These are phyloP conservation scores for Pomatostomus ruficeps DNA, from an alignment of 2,113 vertebrate genomes.

Conservation along the genomic window DNA sequence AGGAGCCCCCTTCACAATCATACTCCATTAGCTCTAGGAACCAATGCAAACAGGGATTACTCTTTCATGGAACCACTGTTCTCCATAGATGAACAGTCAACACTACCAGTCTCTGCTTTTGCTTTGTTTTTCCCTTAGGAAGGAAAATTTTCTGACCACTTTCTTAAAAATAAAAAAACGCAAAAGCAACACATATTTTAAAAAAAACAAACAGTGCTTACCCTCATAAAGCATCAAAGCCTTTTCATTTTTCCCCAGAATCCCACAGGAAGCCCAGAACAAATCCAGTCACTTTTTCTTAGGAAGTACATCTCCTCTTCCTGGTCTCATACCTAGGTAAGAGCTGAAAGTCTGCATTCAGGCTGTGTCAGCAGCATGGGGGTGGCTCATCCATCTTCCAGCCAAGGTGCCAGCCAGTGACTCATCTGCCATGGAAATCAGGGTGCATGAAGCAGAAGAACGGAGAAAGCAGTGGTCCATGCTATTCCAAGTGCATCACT, in stretches of 20 bases:
- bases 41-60: background rate
- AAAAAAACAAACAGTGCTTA: background rate
- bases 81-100: background rate
- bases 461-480: background rate
- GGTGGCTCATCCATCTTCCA: background rate
- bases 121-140: background rate
- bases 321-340: background rate
- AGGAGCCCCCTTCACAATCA: slow-evolving; percentile 6
- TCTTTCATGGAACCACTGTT: background rate
- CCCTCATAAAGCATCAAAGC: background rate
- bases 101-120: background rate
- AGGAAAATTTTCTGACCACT: background rate
- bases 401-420: background rate
- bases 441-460: background rate
- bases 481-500: background rate
- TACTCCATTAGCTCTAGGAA: slow-evolving; percentile 15
- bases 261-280: background rate
- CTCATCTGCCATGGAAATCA: background rate
- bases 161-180: background rate
- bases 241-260: background rate
- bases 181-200: background rate
- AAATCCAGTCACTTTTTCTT: background rate
- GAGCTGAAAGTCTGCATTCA: background rate
- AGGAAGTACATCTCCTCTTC: background rate
- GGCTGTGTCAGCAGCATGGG: background rate